Percentiles rank a stretch among this genome's conserved stretches.
phyloP scores from a whole-genome alignment of 2,113 vertebrate genomes.

The Crotophaga sulcirostris region DNA sequence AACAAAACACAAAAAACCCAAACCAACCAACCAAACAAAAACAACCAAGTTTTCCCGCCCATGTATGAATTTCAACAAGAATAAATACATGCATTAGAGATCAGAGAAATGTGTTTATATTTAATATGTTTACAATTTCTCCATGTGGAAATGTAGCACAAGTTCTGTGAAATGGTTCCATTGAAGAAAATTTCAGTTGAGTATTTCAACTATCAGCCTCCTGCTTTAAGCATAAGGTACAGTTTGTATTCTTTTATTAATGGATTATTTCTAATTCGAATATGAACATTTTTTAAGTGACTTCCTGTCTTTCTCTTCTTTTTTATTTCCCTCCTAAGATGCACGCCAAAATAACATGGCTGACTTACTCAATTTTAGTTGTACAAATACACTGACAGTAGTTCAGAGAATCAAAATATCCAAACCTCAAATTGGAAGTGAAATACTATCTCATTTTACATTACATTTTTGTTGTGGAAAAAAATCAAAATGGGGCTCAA shows the following conservation, averaged over 20 bases:
- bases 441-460: constrained; percentile 29
- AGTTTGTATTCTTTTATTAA: neutral
- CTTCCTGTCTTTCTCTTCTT: neutral
- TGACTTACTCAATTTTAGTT: neutral
- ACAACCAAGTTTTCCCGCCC: neutral
- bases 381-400: constrained; percentile 36
- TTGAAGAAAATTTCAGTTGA: constrained; percentile 52
- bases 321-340: neutral
- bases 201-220: neutral
- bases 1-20: neutral
- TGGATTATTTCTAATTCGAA: neutral
- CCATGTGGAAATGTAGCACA: neutral
- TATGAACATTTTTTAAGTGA: neutral
- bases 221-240: neutral
- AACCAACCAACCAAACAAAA: neutral
- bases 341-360: constrained; percentile 7
- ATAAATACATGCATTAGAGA: neutral
- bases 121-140: neutral
- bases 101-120: neutral
- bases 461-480: constrained; percentile 42
- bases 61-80: neutral
- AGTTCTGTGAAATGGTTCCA: neutral
- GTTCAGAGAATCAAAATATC: constrained; percentile 46
- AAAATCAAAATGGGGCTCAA: constrained; percentile 55
- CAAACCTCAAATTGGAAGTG: constrained; percentile 50